Evolutionary conservation across 30 jellyfish, hydroid and myxozoan species (phyloP), one percentile per base, ranked within the genome.

Genomic region (Aurelia aurita complex sp. Pacific): DNA sequence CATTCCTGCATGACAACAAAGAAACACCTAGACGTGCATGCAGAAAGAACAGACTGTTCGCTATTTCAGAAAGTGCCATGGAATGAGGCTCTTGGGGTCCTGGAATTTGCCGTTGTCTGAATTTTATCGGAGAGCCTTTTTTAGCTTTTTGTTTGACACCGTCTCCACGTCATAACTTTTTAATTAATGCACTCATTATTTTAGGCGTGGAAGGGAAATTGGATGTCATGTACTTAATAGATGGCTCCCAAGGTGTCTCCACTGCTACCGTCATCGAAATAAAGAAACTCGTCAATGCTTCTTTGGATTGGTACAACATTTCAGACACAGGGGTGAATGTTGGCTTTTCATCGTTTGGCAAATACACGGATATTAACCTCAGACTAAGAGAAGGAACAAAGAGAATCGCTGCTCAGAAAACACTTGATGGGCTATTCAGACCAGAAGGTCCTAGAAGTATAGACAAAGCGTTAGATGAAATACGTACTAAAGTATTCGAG

Each of bases 381-480:
- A 33, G 18, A 61, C 87, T 81, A 15, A 64, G 61, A 10, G 89
- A 84, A 36, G 92, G 91, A 18, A 86, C 64, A 8, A 69, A 69
- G 52, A 80, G 53, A 15, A 55, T 29, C 69, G 38, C 67, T 42
- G 87, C 73, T 23, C 17, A 42, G 35, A 51, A 55, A 16, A 14
- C 60, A 18, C 29, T 83, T 1, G 66, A 67, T 19, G 64, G 46
- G 5, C 38, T 89, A 15, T 32, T 32, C 19, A 67, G 66, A 64
- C 66, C 67, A 35, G 97, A 97, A 17, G 98, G 98, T 9, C 82
- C 76, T 1, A 79, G 98, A 43, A 1, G 86, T 12, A 75, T 91
- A 50, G 69, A 79, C 67, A 71, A 81, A 62, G 96, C 98, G 3
- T 16, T 91, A 29, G 67, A 83, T 13, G 13, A 19, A 14, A 69